Evolutionary conservation across 2,888 invertebrate genomes (phyloP).

Genomic region (Protodeltote pygarga): DNA sequence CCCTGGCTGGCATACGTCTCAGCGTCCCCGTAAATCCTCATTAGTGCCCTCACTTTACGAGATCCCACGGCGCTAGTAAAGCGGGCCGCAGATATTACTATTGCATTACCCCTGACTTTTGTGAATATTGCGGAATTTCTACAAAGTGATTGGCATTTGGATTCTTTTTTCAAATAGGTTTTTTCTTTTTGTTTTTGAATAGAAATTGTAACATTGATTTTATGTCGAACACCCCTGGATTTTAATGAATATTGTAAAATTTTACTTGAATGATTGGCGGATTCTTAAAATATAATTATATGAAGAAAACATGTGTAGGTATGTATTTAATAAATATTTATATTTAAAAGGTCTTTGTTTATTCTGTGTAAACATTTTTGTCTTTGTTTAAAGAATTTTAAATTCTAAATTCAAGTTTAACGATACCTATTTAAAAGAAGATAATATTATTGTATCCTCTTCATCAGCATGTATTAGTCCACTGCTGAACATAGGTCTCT

Average conservation of each 20-base stretch:
- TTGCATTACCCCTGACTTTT: slow-evolving; percentile 79
- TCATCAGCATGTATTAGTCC: no score
- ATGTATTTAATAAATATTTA: no score
- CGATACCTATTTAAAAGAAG: no score
- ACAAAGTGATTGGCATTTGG: slow-evolving; percentile 42
- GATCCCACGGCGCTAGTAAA: slow-evolving; percentile 83
- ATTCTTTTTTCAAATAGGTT: neutral
- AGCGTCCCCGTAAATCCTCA: slow-evolving; percentile 80
- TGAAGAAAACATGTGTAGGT: no score
- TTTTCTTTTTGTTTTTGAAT: neutral
- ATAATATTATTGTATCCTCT: no score
- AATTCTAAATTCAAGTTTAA: no score
- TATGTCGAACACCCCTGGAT: no score
- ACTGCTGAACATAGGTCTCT: no score
- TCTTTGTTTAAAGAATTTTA: no score
- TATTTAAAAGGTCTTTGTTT: no score
- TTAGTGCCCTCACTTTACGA: slow-evolving; percentile 78
- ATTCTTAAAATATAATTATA: no score
- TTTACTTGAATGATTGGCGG: slow-evolving; percentile 44
- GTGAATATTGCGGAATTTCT: slow-evolving; percentile 51
- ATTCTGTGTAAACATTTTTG: no score
- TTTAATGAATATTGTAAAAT: slow-evolving; percentile 58
- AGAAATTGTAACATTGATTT: neutral
- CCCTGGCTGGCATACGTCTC: slow-evolving; percentile 64
- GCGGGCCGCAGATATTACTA: slow-evolving; percentile 67